A percentile compares a stretch with the other conserved stretches of the same genome.
phyloP scores from a whole-genome alignment of 2,113 vertebrate species.

The Thalassarche chlororhynchos region DNA sequence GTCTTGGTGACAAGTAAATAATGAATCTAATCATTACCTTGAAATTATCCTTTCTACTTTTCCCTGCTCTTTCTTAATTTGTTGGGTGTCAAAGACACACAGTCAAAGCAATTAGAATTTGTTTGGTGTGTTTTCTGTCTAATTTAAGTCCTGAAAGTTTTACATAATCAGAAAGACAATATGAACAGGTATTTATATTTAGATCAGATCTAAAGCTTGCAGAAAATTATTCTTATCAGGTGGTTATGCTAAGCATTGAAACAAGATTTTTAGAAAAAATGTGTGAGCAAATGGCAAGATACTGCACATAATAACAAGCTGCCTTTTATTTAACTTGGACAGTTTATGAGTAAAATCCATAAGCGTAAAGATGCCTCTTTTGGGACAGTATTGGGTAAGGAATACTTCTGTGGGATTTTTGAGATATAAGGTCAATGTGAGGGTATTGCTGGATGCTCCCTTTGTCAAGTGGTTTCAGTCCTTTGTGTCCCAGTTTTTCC shows the following conservation, averaged over 20 bases:
- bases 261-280: background rate
- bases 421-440: background rate
- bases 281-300: background rate
- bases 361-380: background rate
- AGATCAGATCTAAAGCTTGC: background rate
- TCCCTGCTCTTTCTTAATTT: background rate
- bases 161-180: background rate
- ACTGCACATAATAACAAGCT: background rate
- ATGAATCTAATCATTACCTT: background rate
- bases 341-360: background rate
- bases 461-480: background rate
- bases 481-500: background rate
- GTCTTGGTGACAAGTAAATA: background rate
- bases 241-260: background rate
- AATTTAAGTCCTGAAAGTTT: background rate
- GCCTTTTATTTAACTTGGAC: background rate
- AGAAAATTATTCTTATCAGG: background rate
- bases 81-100: background rate
- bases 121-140: background rate
- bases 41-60: background rate
- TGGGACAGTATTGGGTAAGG: background rate
- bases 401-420: background rate
- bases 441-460: background rate
- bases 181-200: background rate
- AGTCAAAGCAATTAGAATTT: background rate